These are phyloP conservation scores for Ostrea edulis DNA, from an alignment of 1,140 invertebrate species.

Conservation along the genomic window DNA sequence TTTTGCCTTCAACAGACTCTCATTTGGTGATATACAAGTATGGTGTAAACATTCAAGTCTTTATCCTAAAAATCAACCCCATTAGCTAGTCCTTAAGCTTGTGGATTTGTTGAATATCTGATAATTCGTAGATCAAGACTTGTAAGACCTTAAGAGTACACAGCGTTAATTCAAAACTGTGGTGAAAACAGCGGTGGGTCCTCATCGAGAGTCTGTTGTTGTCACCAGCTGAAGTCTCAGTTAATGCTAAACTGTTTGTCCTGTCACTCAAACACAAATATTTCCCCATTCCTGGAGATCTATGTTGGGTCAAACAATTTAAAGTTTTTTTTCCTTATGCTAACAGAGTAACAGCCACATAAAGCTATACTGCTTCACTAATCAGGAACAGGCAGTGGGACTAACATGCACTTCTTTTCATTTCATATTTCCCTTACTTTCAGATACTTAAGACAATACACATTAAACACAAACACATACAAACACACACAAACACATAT, in stretches of 20 bases:
- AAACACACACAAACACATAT: too few relatives aligned
- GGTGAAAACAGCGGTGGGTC: neutral
- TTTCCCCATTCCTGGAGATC: neutral
- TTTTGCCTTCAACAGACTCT: too few relatives aligned
- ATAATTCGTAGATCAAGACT: neutral
- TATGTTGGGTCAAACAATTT: neutral
- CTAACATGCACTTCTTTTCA: too few relatives aligned
- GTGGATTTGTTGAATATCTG: neutral
- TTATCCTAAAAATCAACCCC: neutral
- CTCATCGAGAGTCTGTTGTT: neutral
- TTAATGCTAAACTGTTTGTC: neutral
- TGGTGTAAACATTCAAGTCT: neutral
- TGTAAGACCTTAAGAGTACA: neutral
- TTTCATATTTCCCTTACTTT: too few relatives aligned
- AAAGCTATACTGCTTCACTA: too few relatives aligned
- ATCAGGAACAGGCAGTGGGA: too few relatives aligned
- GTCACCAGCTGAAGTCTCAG: neutral
- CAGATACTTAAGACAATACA: too few relatives aligned
- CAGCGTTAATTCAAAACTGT: neutral
- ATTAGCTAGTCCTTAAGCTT: neutral
- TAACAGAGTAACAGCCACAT: too few relatives aligned
- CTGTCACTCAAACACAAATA: neutral
- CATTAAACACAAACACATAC: too few relatives aligned
- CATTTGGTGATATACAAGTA: neutral
- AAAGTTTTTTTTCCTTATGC: too few relatives aligned